Evolutionary conservation across 2,113 vertebrate species (phyloP).

Genomic region (Arvicanthis niloticus): DNA sequence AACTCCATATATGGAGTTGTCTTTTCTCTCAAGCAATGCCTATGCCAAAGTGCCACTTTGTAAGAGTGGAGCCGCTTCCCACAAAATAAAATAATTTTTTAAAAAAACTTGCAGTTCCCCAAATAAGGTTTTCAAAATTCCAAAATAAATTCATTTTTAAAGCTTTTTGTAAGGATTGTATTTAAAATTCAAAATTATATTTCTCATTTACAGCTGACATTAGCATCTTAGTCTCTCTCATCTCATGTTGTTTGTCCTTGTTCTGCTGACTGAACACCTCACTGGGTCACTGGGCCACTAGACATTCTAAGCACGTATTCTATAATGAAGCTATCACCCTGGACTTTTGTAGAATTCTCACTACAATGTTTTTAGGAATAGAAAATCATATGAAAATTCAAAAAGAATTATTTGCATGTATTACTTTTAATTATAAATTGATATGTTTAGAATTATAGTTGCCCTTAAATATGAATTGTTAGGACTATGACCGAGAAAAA

Average conservation of each 20-base stretch:
- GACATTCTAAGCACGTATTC: background rate
- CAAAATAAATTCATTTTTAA: background rate
- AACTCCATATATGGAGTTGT: too few species aligned
- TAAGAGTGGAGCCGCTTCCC: too few species aligned
- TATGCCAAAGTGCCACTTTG: too few species aligned
- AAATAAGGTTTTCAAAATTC: background rate
- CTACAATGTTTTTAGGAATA: background rate
- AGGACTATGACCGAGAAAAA: background rate
- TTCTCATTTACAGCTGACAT: background rate
- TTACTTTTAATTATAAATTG: background rate
- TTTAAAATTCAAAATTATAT: constrained; percentile 31
- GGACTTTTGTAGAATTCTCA: background rate
- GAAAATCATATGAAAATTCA: background rate
- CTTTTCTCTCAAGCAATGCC: too few species aligned
- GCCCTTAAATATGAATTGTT: background rate
- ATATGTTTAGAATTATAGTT: background rate
- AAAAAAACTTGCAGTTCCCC: background rate
- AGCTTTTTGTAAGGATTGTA: background rate
- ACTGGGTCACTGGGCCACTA: background rate
- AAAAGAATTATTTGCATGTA: background rate
- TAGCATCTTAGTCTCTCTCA: background rate
- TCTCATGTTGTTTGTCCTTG: background rate
- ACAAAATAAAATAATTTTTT: too few species aligned
- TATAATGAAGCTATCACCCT: too few species aligned
- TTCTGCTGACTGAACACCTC: background rate